A percentile compares a stretch with the other conserved stretches of the same genome.
phyloP scores from a whole-genome alignment of 2,113 vertebrate species.

The Chamaea fasciata region DNA sequence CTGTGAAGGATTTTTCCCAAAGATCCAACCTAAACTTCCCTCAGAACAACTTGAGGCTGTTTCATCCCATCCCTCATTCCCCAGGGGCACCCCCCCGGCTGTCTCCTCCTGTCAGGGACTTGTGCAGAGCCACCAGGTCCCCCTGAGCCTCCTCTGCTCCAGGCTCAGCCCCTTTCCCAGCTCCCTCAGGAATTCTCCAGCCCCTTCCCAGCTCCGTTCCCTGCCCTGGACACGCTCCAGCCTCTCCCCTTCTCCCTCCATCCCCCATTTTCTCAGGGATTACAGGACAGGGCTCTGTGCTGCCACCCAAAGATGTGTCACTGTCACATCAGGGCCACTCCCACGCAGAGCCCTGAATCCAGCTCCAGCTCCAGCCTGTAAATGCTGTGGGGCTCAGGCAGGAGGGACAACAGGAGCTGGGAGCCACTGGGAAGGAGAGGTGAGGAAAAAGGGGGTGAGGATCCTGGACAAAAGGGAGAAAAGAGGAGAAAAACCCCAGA shows the following conservation, averaged over 20 bases:
- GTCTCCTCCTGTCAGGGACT: neutral
- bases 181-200: neutral
- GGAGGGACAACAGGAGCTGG: neutral
- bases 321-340: neutral
- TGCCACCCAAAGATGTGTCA: neutral
- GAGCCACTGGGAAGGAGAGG: neutral
- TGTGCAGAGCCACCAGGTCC: neutral
- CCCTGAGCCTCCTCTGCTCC: neutral
- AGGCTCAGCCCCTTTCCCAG: neutral
- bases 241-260: neutral
- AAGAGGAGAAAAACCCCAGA: neutral
- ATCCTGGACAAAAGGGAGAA: neutral
- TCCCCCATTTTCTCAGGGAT: neutral
- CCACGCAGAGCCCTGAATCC: accelerated
- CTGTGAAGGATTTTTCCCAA: neutral
- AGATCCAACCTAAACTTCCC: too few species aligned
- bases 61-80: neutral
- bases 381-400: neutral
- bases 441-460: neutral
- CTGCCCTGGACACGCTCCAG: neutral
- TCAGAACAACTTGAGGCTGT: neutral
- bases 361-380: neutral
- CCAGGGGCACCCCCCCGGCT: neutral
- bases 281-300: accelerated
- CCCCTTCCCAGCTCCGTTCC: neutral